A percentile compares a stretch with the other conserved stretches of the same genome.
These are phyloP conservation scores for Ornithoptera alexandrae DNA, from an alignment of 2,888 invertebrate genomes.

Conservation along the genomic window DNA sequence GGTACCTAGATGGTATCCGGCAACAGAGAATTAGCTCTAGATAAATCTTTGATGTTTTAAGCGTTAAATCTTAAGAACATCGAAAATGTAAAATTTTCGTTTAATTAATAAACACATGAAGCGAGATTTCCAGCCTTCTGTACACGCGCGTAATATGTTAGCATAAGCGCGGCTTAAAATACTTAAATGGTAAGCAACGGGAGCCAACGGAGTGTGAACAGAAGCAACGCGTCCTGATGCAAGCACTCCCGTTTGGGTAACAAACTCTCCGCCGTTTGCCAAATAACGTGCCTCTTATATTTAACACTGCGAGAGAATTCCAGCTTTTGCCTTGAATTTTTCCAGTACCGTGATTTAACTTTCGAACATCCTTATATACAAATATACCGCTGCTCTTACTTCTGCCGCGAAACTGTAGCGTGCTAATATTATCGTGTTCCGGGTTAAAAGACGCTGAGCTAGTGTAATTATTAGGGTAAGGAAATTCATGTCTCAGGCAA, in stretches of 20 bases:
- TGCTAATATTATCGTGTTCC: too few species aligned
- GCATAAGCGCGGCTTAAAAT: conserved; percentile 37
- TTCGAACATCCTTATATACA: neutral
- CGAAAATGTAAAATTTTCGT: conserved; percentile 5
- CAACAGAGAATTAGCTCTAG: too few species aligned
- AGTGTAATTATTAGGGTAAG: too few species aligned
- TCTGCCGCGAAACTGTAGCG: too few species aligned
- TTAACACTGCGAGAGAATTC: conserved; percentile 38
- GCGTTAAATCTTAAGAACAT: neutral
- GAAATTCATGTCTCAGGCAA: too few species aligned
- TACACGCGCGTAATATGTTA: conserved; percentile 39
- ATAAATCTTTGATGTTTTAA: too few species aligned
- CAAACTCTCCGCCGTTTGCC: conserved; percentile 38
- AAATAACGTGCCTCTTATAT: conserved; percentile 41
- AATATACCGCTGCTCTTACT: too few species aligned
- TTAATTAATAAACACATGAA: conserved; percentile 15
- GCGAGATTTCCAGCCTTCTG: conserved; percentile 29
- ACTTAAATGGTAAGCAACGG: conserved; percentile 31
- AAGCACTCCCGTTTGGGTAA: conserved; percentile 41
- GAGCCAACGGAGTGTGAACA: conserved; percentile 38
- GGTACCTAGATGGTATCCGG: too few species aligned
- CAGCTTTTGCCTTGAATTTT: conserved; percentile 13
- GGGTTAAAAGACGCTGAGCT: too few species aligned
- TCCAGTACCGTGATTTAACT: neutral
- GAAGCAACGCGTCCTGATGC: conserved; percentile 27